These are phyloP conservation scores for Ciconia maguari DNA, from an alignment of 2,113 vertebrate species.

Conservation along the genomic window DNA sequence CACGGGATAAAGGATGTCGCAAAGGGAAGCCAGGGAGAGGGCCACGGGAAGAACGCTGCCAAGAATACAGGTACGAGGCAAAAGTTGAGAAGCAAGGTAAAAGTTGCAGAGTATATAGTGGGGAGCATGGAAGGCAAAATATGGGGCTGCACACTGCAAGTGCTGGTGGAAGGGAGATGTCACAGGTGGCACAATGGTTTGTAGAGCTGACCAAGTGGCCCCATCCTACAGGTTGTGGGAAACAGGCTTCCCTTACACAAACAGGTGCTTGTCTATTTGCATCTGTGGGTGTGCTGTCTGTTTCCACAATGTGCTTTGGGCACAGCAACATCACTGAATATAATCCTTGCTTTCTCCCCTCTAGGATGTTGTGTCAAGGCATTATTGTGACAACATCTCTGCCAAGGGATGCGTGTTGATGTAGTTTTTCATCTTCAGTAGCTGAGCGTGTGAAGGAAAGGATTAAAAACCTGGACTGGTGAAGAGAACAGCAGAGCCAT, in stretches of 20 bases:
- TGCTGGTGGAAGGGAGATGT: not conserved
- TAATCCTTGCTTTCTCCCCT: not conserved
- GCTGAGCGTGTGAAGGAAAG: not conserved
- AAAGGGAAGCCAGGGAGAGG: not conserved
- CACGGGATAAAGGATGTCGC: not conserved
- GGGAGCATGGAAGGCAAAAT: rapidly evolving
- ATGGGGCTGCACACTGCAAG: not conserved
- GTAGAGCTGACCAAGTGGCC: not conserved
- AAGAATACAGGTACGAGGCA: not conserved
- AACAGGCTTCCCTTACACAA: not conserved
- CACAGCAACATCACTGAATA: not conserved
- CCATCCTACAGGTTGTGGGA: not conserved
- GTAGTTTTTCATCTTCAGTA: not conserved
- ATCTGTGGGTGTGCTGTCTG: not conserved
- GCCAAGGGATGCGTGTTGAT: not conserved
- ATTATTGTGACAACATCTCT: not conserved
- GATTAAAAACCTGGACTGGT: not conserved
- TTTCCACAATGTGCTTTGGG: not conserved
- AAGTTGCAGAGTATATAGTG: not conserved
- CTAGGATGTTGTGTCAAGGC: not conserved
- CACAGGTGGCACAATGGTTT: not conserved
- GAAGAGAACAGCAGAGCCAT: not conserved
- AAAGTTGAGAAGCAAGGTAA: not conserved
- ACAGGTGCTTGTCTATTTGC: not conserved
- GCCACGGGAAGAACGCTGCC: not conserved